Conservation (phyloP, 2,797 vertebrate genomes). For the Megalops cyprinoides region DNA sequence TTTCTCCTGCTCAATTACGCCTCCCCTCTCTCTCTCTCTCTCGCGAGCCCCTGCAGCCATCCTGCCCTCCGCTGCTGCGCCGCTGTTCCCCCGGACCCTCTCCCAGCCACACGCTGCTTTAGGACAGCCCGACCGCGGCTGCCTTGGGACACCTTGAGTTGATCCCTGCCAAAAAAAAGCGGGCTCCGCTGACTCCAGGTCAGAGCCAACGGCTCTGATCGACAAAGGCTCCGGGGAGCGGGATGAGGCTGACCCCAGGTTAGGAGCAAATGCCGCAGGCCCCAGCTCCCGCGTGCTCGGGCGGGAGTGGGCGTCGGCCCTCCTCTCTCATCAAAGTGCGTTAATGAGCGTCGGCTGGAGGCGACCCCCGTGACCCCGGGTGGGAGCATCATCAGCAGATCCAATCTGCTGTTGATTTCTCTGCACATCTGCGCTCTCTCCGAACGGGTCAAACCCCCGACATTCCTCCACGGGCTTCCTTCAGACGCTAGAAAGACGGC, state of each 20-base stretch:
- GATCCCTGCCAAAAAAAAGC: background rate
- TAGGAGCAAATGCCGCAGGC: too few species aligned
- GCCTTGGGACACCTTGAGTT: background rate
- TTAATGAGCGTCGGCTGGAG: too few species aligned
- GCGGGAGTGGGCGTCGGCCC: constrained; percentile 26
- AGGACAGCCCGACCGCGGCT: background rate
- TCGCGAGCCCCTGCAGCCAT: background rate
- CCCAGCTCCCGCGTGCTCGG: too few species aligned
- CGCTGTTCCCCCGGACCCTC: background rate
- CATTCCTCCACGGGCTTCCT: background rate
- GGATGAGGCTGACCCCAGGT: background rate
- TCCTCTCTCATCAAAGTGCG: constrained; percentile 47
- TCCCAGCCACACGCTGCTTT: background rate
- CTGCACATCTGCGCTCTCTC: background rate
- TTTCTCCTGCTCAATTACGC: constrained; percentile 18
- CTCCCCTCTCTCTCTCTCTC: background rate
- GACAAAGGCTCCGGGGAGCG: background rate
- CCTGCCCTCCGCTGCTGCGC: background rate
- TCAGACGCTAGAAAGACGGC: background rate
- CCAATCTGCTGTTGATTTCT: constrained; percentile 62
- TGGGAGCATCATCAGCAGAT: constrained; percentile 47
- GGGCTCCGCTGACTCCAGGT: background rate
- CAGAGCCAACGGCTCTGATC: too few species aligned
- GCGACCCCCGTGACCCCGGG: constrained; percentile 42
- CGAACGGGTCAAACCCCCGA: background rate